Conservation (phyloP, 2,797 vertebrate species). For the Bucorvus abyssinicus region DNA sequence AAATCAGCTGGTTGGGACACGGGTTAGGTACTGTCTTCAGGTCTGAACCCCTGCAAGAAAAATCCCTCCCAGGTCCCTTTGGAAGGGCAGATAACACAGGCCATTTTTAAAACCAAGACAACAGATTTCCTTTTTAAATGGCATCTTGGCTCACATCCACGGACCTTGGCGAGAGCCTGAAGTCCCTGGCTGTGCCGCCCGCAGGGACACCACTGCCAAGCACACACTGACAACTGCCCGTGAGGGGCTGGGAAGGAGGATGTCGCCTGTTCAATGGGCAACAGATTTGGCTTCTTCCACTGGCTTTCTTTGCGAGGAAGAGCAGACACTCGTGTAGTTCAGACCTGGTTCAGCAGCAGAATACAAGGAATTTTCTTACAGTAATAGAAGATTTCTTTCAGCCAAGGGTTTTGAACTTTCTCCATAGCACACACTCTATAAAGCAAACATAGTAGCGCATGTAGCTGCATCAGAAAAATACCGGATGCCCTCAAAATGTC, state of each 20-base stretch:
- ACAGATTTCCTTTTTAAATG: background rate
- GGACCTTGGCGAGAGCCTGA: background rate
- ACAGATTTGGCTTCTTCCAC: accelerated
- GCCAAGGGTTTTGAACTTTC: background rate
- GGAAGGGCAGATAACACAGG: background rate
- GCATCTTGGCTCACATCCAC: background rate
- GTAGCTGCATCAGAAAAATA: background rate
- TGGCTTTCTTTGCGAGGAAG: accelerated
- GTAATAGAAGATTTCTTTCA: background rate
- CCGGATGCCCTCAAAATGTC: slow-evolving; percentile 24
- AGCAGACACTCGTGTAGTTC: background rate
- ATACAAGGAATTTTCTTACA: background rate
- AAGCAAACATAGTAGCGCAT: accelerated
- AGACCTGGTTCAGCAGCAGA: background rate
- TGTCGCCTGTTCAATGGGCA: accelerated
- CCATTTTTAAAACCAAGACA: background rate
- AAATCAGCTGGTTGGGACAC: background rate
- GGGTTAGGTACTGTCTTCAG: background rate
- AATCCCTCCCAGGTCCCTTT: background rate
- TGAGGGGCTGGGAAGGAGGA: background rate
- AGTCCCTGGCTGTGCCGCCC: background rate
- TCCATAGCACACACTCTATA: accelerated
- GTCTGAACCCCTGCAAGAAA: background rate
- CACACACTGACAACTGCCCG: accelerated
- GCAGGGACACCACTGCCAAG: background rate